phyloP scores from a whole-genome alignment of 2,797 vertebrate species.

The Poliocrania exsul region DNA sequence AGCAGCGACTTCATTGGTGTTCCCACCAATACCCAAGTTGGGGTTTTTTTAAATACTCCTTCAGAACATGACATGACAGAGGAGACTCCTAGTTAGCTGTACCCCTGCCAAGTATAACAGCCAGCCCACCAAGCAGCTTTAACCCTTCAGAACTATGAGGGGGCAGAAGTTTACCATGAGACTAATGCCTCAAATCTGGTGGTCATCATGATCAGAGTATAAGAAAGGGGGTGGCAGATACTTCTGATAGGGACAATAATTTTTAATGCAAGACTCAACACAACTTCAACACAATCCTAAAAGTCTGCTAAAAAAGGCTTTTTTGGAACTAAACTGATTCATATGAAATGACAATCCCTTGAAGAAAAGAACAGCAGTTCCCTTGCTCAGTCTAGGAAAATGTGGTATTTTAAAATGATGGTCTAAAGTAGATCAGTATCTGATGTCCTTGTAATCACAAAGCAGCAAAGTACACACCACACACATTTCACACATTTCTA shows the following conservation, averaged over 20 bases:
- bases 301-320: neutral
- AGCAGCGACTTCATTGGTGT: neutral
- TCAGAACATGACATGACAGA: neutral
- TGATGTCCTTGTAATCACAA: neutral
- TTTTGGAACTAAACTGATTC: neutral
- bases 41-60: neutral
- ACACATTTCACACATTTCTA: neutral
- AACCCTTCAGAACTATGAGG: rapidly evolving
- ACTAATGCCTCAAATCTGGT: neutral
- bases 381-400: neutral
- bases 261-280: neutral
- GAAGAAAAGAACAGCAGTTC: neutral
- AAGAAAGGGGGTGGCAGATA: neutral
- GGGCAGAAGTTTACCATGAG: neutral
- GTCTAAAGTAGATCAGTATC: neutral
- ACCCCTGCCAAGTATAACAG: neutral
- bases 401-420: neutral
- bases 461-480: neutral
- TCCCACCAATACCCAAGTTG: neutral
- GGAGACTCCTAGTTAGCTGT: neutral
- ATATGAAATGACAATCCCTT: neutral
- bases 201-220: neutral
- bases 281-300: neutral
- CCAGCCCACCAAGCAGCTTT: neutral
- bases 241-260: neutral